Percentiles rank a stretch among this genome's conserved stretches.
Conservation (phyloP, 1,140 invertebrate species). For the Procambarus virginalis region DNA sequence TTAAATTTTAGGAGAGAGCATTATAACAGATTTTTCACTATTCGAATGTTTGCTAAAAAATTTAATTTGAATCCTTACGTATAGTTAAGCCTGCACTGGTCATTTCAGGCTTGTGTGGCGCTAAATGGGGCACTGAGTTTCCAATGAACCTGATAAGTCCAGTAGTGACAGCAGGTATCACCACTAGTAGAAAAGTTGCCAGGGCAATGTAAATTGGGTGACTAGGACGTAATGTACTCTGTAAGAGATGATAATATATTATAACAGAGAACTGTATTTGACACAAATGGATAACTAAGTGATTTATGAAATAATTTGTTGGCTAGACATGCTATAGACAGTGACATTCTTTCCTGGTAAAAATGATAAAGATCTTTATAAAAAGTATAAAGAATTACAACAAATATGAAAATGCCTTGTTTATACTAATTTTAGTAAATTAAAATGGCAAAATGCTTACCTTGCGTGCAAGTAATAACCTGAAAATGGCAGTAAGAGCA, state of each 20-base stretch:
- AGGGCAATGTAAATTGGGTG: neutral
- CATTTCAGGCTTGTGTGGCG: constrained; percentile 6
- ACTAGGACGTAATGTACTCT: neutral
- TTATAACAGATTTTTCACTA: too few species aligned
- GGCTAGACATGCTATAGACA: too few species aligned
- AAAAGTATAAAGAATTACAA: too few species aligned
- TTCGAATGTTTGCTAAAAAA: too few species aligned
- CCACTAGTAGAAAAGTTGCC: neutral
- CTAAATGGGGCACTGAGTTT: neutral
- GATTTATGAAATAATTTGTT: too few species aligned
- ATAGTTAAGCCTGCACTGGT: neutral
- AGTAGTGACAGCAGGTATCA: neutral
- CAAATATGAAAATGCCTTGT: too few species aligned
- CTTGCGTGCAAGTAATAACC: neutral
- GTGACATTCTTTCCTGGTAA: neutral
- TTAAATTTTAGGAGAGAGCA: too few species aligned
- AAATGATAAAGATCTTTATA: neutral
- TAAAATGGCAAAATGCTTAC: neutral
- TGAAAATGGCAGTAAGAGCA: neutral
- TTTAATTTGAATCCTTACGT: neutral
- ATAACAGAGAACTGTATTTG: too few species aligned
- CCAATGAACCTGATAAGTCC: neutral
- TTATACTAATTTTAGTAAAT: too few species aligned
- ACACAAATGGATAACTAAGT: too few species aligned
- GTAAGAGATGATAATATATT: neutral